Base-by-base conservation (phyloP, 2,113 vertebrate genomes). In the Peucedramus taeniatus region DNA sequence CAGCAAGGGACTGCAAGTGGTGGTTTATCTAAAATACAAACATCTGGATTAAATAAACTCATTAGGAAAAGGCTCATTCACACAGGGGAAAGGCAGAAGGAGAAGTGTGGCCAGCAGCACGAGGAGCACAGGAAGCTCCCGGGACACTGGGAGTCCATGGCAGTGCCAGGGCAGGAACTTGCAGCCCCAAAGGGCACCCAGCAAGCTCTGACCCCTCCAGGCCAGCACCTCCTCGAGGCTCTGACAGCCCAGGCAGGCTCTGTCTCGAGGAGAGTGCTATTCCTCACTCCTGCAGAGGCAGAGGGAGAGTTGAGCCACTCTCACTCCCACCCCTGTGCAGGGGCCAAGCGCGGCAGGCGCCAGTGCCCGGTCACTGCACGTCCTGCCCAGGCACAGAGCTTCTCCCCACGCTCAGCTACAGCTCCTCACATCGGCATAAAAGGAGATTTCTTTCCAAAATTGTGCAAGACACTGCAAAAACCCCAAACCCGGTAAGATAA, bases 331-430 rank as follows among this genome's bases (percentile, higher is more conserved):
- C 61, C 12, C 72, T 45, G 83, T 2, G 35, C 60, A 4, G 72
- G 24, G 83, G 91, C 89, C 94, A 93, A 81, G 3, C 83, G 57
- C 8, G 84, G 72, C 56, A 84, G 60, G 81, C 21, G 1, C 57
- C 0, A 6, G 56, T 15, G 89, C 87, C 80, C 28, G 33, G 35
- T 28, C 89, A 78, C 83, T 71, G 81, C 65, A 59, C 44, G 37
- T 30, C 87, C 96, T 94, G 95, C 94, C 94, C 93, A 71, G 86
- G 76, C 84, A 81, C 6, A 4, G 77, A 83, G 63, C 90, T 79
- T 27, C 91, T 87, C 90, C 87, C 81, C 18, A 0, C 8, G 86
- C 95, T 64, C 84, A 1, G 3, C 70, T 80, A 4, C 1, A 0
- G 42, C 83, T 72, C 91, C 87, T 89, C 85, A 71, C 87, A 72